Base-by-base conservation (phyloP, 2,888 invertebrate genomes). In the Sabellastarte sp. region DNA sequence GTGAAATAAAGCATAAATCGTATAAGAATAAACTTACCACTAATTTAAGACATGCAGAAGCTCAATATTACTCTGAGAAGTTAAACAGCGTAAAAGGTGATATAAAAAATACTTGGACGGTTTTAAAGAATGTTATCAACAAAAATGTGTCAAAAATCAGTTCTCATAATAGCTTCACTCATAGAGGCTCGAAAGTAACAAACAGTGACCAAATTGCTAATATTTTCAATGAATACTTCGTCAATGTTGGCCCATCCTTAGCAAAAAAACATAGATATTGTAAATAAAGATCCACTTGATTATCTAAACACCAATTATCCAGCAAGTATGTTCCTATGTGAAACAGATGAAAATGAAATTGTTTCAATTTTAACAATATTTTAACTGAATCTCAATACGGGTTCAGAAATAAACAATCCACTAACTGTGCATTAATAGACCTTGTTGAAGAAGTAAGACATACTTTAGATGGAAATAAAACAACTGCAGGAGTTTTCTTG, bases 231-330 rank as follows among this genome's bases (percentile, higher is more conserved):
- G 53, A 53, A 15, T 53, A 20, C 24, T 53, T 53, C 24, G 53
- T 53, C 24, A 53, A 53, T 53, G 53, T 53, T 15, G 53, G 53
- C 5, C 53, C 53, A 53, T 15, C 5, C 24, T 24, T 53, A 53
- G 53, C 26, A 5, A 53, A 53, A n/a, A 53, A 53, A 24, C 26
- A 24, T 53, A 20, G 53, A 53, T 15, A 24, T 24, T 53, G 15
- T 24, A 20, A 24, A 53, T 24, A 53, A 20, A 53, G 5, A 10
- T 24, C 5, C 24, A 20, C 24, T 24, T 53, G 5, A 15, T 20
- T 53, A 53, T 53, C 15, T 53, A 24, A 53, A 53, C 5, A 24
- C 5, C 5, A 20, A 10, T 5, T 20, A 10, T 53, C 5, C 5
- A 53, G 5, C 5, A 15, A 15, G 15, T 5, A 10, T 53, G 15